phyloP scores from a whole-genome alignment of 2,888 invertebrate species.

The Amphipyra tragopoginis region DNA sequence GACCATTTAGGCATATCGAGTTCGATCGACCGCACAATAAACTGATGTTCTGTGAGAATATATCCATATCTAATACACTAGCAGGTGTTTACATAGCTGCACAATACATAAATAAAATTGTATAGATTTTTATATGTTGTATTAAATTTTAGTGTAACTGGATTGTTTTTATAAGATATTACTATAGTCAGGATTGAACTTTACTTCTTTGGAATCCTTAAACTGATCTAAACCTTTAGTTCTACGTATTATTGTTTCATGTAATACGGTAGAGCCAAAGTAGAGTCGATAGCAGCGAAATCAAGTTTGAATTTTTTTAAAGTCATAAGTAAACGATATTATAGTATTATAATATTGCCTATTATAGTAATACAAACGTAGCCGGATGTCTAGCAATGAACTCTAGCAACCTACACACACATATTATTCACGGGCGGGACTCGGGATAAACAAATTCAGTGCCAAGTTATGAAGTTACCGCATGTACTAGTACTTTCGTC shows the following conservation, averaged over 20 bases:
- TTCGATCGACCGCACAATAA: not conserved
- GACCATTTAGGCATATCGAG: not conserved
- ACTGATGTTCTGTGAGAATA: not conserved
- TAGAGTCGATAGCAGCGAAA: constrained; percentile 5
- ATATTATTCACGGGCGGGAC: constrained; percentile 73
- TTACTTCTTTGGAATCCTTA: too few species aligned
- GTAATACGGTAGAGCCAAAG: not conserved
- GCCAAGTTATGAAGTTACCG: constrained; percentile 73
- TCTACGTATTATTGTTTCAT: too few species aligned
- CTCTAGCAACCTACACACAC: constrained; percentile 66
- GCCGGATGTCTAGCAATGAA: constrained; percentile 74
- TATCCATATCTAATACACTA: not conserved
- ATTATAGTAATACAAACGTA: constrained; percentile 42
- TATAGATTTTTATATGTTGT: not conserved
- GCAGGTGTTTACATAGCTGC: too few species aligned
- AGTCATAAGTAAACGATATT: too few species aligned
- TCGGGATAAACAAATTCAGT: constrained; percentile 78
- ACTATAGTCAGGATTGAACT: too few species aligned
- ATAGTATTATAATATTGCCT: constrained; percentile 35
- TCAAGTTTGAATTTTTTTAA: too few species aligned
- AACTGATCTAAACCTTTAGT: too few species aligned
- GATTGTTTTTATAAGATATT: too few species aligned
- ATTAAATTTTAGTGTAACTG: not conserved
- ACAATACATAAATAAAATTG: too few species aligned
- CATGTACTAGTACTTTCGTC: constrained; percentile 67